Evolutionary conservation across 2,113 vertebrate genomes (phyloP).

Genomic region (Misgurnus anguillicaudatus): DNA sequence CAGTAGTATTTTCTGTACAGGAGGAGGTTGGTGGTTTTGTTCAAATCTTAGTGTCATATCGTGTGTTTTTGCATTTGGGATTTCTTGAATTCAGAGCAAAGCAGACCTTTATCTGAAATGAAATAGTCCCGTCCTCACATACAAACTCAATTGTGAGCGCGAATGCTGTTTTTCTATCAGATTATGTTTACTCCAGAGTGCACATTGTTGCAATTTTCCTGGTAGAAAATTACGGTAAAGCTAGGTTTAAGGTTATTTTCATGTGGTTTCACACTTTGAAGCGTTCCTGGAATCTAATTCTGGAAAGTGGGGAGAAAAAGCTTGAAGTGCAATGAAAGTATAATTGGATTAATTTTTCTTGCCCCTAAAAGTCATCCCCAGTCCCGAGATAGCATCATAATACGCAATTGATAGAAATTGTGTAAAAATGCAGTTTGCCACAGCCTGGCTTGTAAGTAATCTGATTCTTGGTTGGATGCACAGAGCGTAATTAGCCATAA

Average conservation of each 20-base stretch:
- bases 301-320: constrained; percentile 38
- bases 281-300: constrained; percentile 38
- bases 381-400: constrained; percentile 67
- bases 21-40: background rate
- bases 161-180: constrained; percentile 44
- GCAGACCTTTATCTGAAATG: constrained; percentile 5
- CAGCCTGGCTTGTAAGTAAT: constrained; percentile 67
- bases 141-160: constrained; percentile 26
- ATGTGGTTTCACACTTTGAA: constrained; percentile 50
- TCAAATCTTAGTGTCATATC: background rate
- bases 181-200: constrained; percentile 45
- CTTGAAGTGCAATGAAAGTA: constrained; percentile 47
- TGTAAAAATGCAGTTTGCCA: constrained; percentile 61
- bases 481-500: constrained; percentile 70
- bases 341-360: constrained; percentile 73
- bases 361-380: constrained; percentile 58
- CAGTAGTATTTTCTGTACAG: background rate
- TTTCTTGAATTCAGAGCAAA: background rate
- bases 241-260: constrained; percentile 44
- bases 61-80: background rate
- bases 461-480: constrained; percentile 65
- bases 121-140: constrained; percentile 20
- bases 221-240: constrained; percentile 22
- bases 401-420: constrained; percentile 62
- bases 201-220: constrained; percentile 43